These are phyloP conservation scores for Lycodopsis pacificus DNA, from an alignment of 2,797 vertebrate species.

Conservation along the genomic window DNA sequence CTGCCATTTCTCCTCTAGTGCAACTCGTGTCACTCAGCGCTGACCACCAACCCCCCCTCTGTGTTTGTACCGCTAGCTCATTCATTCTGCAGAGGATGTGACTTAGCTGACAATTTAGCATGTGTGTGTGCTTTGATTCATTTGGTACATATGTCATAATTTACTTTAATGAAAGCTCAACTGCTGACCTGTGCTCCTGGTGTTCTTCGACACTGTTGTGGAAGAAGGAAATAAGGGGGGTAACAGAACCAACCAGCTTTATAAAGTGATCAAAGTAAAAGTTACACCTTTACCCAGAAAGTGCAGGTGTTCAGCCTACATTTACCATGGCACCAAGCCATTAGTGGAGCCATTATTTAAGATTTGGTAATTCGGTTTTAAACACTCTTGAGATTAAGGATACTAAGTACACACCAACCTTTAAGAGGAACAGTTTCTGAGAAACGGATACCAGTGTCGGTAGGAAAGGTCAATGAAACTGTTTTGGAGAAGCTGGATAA, in stretches of 20 bases:
- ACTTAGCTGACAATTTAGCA: no score
- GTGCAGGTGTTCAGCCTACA: slow-evolving; percentile 10
- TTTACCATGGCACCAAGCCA: slow-evolving; percentile 15
- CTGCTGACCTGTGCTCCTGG: not conserved
- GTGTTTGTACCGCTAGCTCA: no score
- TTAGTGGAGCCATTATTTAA: slow-evolving; percentile 17
- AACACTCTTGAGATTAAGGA: slow-evolving; percentile 18
- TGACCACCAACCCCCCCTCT: no score
- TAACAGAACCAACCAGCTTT: no score
- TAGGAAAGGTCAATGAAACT: not conserved
- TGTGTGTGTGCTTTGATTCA: no score
- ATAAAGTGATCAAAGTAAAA: no score
- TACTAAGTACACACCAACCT: slow-evolving; percentile 24
- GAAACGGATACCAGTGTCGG: not conserved
- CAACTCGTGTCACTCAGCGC: no score
- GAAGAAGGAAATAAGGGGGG: no score
- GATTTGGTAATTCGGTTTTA: slow-evolving; percentile 16
- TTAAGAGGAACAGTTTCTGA: slow-evolving; percentile 18
- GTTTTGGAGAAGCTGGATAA: slow-evolving; percentile 1
- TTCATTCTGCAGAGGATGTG: no score
- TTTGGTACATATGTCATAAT: no score
- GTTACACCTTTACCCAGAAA: not conserved
- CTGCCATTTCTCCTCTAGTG: no score
- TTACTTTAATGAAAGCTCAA: no score
- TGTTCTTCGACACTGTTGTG: not conserved